Conservation (phyloP, 2,797 vertebrate genomes). For the Pagetopsis macropterus region DNA sequence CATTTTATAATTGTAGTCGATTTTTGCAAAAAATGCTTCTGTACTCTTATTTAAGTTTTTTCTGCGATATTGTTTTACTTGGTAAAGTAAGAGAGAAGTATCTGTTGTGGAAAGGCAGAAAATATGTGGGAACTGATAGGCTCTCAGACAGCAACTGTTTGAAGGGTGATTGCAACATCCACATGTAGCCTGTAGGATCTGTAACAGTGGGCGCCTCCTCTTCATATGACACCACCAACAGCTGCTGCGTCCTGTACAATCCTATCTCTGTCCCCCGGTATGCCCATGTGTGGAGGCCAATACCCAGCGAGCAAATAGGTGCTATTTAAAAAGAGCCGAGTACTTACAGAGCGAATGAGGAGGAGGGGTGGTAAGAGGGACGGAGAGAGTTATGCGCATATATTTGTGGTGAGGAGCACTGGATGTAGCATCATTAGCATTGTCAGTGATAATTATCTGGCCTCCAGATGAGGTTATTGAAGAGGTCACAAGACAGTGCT, state of each 20-base stretch:
- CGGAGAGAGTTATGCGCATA: neutral
- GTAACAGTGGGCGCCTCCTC: constrained; percentile 37
- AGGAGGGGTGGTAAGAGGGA: neutral
- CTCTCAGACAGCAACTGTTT: constrained; percentile 21
- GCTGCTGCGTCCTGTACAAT: constrained; percentile 60
- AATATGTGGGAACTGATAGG: neutral
- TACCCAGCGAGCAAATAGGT: constrained; percentile 5
- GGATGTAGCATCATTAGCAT: neutral
- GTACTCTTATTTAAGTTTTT: neutral
- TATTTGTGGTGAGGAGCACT: constrained; percentile 10
- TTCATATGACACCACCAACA: constrained; percentile 76
- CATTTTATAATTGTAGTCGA: neutral
- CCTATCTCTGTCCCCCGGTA: constrained; percentile 10
- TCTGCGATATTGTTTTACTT: neutral
- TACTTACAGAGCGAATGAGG: constrained; percentile 21
- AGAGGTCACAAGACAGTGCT: neutral
- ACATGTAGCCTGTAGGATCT: constrained; percentile 18
- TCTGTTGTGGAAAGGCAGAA: neutral
- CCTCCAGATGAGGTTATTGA: neutral
- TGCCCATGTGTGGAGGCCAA: constrained; percentile 65
- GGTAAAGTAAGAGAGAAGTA: neutral
- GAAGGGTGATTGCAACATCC: constrained; percentile 55
- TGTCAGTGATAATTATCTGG: neutral
- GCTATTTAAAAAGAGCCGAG: constrained; percentile 73
- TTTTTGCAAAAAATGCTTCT: no score